These are phyloP conservation scores for Spialia ferax DNA, from an alignment of 2,888 invertebrate species.

Conservation along the genomic window DNA sequence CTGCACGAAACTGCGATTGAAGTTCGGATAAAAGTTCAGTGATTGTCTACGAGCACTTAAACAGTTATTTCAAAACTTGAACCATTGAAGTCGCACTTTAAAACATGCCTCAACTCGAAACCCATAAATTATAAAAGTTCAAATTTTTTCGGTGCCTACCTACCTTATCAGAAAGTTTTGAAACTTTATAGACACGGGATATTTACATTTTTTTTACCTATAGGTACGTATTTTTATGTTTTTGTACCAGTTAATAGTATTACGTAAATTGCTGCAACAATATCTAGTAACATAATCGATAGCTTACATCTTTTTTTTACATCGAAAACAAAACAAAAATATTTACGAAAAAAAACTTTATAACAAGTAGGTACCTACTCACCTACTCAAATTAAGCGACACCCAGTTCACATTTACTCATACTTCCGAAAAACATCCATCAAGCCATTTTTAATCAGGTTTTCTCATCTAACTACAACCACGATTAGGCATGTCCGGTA, in stretches of 20 bases:
- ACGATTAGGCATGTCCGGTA: not conserved
- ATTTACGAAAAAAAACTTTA: no score
- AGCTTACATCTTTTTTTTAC: no score
- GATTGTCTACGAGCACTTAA: constrained; percentile 31
- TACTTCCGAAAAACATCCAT: not conserved
- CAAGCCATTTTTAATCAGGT: not conserved
- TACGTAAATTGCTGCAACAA: no score
- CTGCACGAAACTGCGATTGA: constrained; percentile 20
- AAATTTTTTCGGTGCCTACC: not conserved
- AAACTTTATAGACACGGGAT: no score
- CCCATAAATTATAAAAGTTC: not conserved
- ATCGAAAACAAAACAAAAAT: no score
- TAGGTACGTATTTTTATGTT: no score
- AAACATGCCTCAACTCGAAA: constrained; percentile 18
- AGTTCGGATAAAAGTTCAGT: constrained; percentile 33
- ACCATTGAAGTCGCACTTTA: constrained; percentile 27
- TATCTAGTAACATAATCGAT: no score
- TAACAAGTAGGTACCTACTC: no score
- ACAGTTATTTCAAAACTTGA: constrained; percentile 34
- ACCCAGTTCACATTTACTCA: not conserved
- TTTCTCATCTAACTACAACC: not conserved
- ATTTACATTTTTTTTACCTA: no score
- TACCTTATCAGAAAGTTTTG: not conserved
- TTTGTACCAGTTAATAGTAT: no score
- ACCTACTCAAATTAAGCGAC: not conserved